These are phyloP conservation scores for Bellardia bayeri DNA, from an alignment of 2,888 invertebrate genomes.

Conservation along the genomic window DNA sequence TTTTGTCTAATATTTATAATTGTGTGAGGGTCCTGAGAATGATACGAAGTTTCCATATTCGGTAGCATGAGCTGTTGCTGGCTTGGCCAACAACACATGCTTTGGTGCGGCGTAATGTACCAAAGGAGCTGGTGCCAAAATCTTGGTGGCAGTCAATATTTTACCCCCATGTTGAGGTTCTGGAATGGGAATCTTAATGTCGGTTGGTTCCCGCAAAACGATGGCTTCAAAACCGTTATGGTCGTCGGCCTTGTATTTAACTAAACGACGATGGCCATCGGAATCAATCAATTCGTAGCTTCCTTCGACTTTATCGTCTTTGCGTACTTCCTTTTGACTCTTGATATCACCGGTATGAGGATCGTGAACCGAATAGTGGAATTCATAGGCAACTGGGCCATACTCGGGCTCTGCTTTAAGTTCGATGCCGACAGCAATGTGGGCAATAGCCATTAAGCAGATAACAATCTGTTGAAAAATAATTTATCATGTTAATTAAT, in stretches of 20 bases:
- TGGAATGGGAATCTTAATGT: conserved; percentile 81
- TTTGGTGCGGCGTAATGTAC: conserved; percentile 76
- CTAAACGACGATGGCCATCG: conserved; percentile 85
- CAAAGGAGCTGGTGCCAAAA: conserved; percentile 76
- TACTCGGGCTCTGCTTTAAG: conserved; percentile 77
- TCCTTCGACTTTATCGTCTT: conserved; percentile 85
- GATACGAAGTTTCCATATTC: conserved; percentile 78
- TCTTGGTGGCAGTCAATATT: conserved; percentile 76
- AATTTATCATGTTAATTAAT: not conserved
- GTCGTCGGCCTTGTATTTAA: conserved; percentile 86
- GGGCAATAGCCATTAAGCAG: conserved; percentile 74
- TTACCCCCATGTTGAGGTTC: conserved; percentile 74
- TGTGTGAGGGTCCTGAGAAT: conserved; percentile 77
- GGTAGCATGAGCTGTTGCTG: conserved; percentile 33
- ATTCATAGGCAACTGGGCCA: conserved; percentile 85
- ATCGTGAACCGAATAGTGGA: conserved; percentile 85
- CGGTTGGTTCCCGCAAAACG: conserved; percentile 85
- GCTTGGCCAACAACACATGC: conserved; percentile 32
- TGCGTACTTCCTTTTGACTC: conserved; percentile 85
- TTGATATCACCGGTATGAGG: conserved; percentile 85
- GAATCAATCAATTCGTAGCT: conserved; percentile 85
- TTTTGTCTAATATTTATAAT: conserved; percentile 78
- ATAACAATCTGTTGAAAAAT: conserved; percentile 66
- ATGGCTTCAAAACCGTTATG: conserved; percentile 86
- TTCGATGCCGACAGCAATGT: conserved; percentile 76